A percentile compares a stretch with the other conserved stretches of the same genome.
These are phyloP conservation scores for Chymomyza costata DNA, from an alignment of 1,140 invertebrate genomes.

Conservation along the genomic window DNA sequence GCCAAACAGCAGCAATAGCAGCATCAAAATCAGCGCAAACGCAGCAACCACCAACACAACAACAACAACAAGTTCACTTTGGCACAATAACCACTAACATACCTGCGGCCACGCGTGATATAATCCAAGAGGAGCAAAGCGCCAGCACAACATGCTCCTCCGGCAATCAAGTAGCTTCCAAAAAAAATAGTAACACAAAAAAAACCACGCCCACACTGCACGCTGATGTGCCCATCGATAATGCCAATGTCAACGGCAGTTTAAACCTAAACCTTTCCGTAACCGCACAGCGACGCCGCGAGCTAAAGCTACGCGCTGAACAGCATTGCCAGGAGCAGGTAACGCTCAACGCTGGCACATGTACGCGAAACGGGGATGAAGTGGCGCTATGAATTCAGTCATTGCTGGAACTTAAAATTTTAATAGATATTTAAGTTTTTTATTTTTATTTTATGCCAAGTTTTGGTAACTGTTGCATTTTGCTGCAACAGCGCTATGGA, in stretches of 20 bases:
- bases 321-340: constrained; percentile 57
- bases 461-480: not conserved
- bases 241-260: constrained; percentile 18
- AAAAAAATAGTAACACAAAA: constrained; percentile 8
- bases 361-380: constrained; percentile 61
- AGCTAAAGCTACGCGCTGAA: constrained; percentile 58
- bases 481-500: constrained; percentile 23
- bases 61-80: constrained; percentile 50
- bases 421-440: constrained; percentile 7
- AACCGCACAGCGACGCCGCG: constrained; percentile 58
- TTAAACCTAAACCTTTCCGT: constrained; percentile 35
- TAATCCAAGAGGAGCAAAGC: constrained; percentile 53
- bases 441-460: not conserved
- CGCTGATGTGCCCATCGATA: no score
- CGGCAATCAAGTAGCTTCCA: constrained; percentile 54
- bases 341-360: constrained; percentile 31
- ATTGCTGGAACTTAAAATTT: constrained; percentile 2
- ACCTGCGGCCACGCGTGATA: constrained; percentile 53
- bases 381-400: constrained; percentile 51
- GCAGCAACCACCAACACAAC: constrained; percentile 22
- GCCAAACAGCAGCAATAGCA: constrained; percentile 24
- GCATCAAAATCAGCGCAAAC: constrained; percentile 19
- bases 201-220: no score
- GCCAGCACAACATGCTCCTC: constrained; percentile 45
- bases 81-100: constrained; percentile 28